Evolutionary conservation across 1,140 invertebrate genomes (phyloP).

Genomic region (Dinothrombium tinctorium): DNA sequence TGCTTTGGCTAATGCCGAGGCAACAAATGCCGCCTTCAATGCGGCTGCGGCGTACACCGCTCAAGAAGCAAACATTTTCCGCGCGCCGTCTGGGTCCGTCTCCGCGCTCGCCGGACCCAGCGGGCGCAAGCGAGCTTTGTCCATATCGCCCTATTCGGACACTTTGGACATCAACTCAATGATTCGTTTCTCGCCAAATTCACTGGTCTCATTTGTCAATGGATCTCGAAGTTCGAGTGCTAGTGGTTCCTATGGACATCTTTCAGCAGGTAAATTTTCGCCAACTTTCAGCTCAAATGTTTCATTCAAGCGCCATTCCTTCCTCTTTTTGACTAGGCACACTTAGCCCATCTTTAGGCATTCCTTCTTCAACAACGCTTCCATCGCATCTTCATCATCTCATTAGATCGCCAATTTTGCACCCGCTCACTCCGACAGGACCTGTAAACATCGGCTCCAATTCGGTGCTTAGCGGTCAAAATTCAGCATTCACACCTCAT

Average conservation of each 20-base stretch:
- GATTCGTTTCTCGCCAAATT: conserved; percentile 81
- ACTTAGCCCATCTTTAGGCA: conserved; percentile 15
- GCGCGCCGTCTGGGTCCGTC: conserved; percentile 1
- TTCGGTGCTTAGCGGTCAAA: not conserved
- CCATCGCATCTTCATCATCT: conserved; percentile 12
- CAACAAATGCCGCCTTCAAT: not conserved
- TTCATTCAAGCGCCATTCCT: not conserved
- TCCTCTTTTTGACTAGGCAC: conserved; percentile 8
- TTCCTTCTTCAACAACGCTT: conserved; percentile 6
- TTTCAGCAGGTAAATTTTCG: conserved; percentile 43
- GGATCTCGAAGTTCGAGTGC: conserved; percentile 33
- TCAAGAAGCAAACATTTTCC: conserved; percentile 1
- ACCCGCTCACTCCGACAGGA: not conserved
- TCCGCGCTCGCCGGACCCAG: not conserved
- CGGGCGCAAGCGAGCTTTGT: conserved; percentile 62
- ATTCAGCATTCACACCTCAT: conserved; percentile 5
- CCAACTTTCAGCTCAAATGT: not conserved
- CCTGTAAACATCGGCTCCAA: not conserved
- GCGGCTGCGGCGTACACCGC: not conserved
- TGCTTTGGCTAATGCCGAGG: not conserved
- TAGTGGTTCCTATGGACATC: conserved; percentile 75
- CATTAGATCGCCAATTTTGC: conserved; percentile 9
- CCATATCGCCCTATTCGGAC: conserved; percentile 80
- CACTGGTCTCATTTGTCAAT: conserved; percentile 66
- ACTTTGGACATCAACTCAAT: conserved; percentile 80